Base-by-base conservation (phyloP, 2,113 vertebrate genomes). In the Salvelinus namaycush region DNA sequence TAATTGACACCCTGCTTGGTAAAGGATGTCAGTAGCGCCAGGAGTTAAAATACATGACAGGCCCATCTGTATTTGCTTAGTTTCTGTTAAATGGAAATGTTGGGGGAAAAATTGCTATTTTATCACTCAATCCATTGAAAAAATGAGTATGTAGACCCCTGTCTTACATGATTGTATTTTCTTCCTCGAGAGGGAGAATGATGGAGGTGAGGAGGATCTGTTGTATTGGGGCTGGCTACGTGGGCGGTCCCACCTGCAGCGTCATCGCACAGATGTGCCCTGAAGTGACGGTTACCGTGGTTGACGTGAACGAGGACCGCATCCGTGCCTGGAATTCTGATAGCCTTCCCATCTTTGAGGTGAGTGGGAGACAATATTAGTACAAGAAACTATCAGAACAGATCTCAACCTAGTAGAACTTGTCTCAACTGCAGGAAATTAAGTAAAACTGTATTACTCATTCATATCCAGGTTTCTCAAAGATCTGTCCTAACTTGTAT, bases 211-310 rank as follows among this genome's bases (percentile, higher is more conserved):
- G 91, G 90, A 96, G 93, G 89, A 96, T 97, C 75, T 97, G 96
- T 81, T 97, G 96, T 79, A 97, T 97, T 0, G 96, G 96, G 3
- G 96, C 96, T 0, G 96, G 96, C 27, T 97, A 97, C 24, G 96
- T 96, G 0, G 96, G 96, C 4, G 96, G 96, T 5, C 96, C 96
- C 18, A 96, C 96, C 0, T 97, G 96, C 80, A 96, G 95, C 5
- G 94, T 97, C 34, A 97, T 97, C 74, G 96, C 96, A 0, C 93
- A 94, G 4, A 96, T 96, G 95, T 97, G 96, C 44, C 95, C 95
- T 0, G 87, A 82, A 57, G 94, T 97, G 81, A 90, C 82, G 62
- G 95, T 97, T 9, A 96, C 95, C 0, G 89, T 91, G 27, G 89
- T 91, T n/a, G 96, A 97, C 59, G 92, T 97, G 31, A 97, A 96